Base-by-base conservation (phyloP, 35 echinoderm and acorn worm species). In the Heliocidaris erythrogramma region DNA sequence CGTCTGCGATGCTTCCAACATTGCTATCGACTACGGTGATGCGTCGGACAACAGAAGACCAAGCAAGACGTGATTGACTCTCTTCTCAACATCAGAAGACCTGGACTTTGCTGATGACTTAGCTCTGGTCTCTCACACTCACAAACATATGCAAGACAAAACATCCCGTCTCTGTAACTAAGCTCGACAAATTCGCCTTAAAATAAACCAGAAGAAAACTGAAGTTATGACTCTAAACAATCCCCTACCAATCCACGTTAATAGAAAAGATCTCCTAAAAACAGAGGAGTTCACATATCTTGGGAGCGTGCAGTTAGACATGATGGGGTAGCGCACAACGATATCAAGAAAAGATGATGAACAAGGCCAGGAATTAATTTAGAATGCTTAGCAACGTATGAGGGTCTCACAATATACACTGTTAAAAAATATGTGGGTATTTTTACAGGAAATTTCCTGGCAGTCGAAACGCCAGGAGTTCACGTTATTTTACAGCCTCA, bases 21-120 rank as follows among this genome's bases (percentile, higher is more conserved):
- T 95, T 48, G 85, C 84, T 12, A 96, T 96, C 49, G 94, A 91
- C 49, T 96, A 94, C n/a, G 94, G 94, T 93, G 12, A 92, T 96
- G 94, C 78, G 94, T 31, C 14, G 30, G 24, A 59, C 94, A 95
- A 95, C 94, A 12, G 90, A 95, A 93, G 86, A 85, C 4, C 49
- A 95, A 14, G 48, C 11, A 16, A 95, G 32, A 47, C 88, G 53
- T 24, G 90, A 86, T 96, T 94, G 96, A 95, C 59, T n/a, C n/a
- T n/a, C 50, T 10, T 53, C 50, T 94, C 86, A 24, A 85, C 92
- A 16, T 87, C 95, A 29, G 96, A 96, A 30, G 90, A 92, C 94
- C 90, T 53, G 32, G 13, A 53, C 50, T 10, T 53, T 13, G 8
- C 50, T 53, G 96, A 96, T 86, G 94, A 96, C 48, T 85, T 96